Conservation (phyloP, 2,888 invertebrate genomes). For the Trachelus iudaicus region DNA sequence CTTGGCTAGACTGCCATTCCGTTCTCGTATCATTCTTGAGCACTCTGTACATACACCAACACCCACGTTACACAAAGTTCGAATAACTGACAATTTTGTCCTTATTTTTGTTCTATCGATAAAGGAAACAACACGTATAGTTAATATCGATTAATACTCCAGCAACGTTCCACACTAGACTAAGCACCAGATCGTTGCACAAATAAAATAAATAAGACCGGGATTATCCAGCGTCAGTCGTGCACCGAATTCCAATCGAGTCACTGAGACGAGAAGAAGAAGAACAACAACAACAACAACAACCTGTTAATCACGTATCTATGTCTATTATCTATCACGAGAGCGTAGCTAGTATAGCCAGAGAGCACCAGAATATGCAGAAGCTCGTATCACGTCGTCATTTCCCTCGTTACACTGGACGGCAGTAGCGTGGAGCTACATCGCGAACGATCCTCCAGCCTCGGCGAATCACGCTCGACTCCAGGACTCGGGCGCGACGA, state of each 20-base stretch:
- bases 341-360: background rate
- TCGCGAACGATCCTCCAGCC: background rate
- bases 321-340: background rate
- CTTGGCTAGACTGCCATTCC: background rate
- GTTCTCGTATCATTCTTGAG: background rate
- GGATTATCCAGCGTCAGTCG: background rate
- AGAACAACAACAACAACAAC: conserved; percentile 20
- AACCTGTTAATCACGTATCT: conserved; percentile 35
- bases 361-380: background rate
- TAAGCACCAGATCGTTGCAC: background rate
- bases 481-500: background rate
- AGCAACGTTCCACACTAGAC: conserved; percentile 7
- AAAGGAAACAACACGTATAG: background rate
- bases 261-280: background rate
- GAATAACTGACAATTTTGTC: background rate
- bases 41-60: background rate
- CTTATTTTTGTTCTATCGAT: background rate
- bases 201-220: background rate
- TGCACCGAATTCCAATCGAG: background rate
- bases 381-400: background rate
- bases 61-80: background rate
- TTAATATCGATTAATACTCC: conserved; percentile 2
- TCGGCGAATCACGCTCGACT: background rate
- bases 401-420: background rate
- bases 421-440: background rate